Base-by-base conservation (phyloP, 2,113 vertebrate genomes). In the Ibidorhyncha struthersii region DNA sequence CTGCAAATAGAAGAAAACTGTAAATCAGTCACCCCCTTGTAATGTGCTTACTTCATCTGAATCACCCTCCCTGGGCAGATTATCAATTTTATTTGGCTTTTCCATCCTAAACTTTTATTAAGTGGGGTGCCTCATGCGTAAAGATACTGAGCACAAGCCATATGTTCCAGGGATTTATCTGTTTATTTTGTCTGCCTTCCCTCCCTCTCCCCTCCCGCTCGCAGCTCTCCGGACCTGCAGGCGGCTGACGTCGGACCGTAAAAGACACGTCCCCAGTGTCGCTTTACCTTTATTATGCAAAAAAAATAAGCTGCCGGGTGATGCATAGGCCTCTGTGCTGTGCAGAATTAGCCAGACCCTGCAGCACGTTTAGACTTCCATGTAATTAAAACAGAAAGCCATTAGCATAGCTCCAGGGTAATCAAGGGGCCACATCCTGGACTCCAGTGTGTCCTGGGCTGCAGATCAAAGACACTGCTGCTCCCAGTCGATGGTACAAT, bases 11-110 rank as follows among this genome's bases (percentile, higher is more conserved):
- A 96, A 93, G 95, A 92, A 97, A 96, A 95, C 94, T 88, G 93
- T 85, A 97, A 96, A 98, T 97, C 96, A 97, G 82, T 90, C 94
- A 91, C 59, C 93, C 82, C 69, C 58, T 27, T 83, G 93, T 97
- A 97, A 98, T 93, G 89, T 67, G 70, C 96, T 94, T 94, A 78
- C 91, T 97, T 98, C 94, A 90, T 97, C 94, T 93, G 93, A 97
- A 95, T 97, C 95, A 90, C 95, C 96, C 95, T 98, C 93, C 71
- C 92, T 97, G 97, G 94, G 97, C 96, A 89, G 91, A 95, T 89
- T 97, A 96, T 97, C 88, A 97, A 96, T 95, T 93, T 97, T 96
- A 94, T 97, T 97, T 96, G 95, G 92, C 96, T 97, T 96, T 96
- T 95, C 91, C 71, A 70, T 95, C 80, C 85, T 92, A 95, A 97